phyloP scores from a whole-genome alignment of 2,113 vertebrate species.

The Forbesichthys agassizii region DNA sequence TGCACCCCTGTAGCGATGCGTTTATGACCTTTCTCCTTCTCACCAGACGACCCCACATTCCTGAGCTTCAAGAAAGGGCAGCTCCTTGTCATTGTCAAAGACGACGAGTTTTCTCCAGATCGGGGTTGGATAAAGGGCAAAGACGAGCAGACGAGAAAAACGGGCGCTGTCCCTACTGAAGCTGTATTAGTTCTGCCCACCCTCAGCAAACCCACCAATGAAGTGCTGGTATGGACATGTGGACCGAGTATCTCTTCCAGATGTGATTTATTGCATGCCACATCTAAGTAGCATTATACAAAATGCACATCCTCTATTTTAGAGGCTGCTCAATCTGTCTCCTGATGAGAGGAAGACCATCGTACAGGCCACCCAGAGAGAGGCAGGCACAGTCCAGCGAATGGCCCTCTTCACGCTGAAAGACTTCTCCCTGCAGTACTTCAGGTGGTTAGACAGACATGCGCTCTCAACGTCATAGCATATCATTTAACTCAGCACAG shows the following conservation, averaged over 20 bases:
- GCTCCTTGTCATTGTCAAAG: constrained; percentile 83
- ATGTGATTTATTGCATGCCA: not conserved
- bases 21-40: not conserved
- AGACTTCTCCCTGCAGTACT: constrained; percentile 88
- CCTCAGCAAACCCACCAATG: constrained; percentile 83
- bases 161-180: constrained; percentile 80
- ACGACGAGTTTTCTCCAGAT: constrained; percentile 74
- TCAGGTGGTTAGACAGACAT: constrained; percentile 78
- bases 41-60: constrained; percentile 81
- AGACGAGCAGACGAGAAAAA: constrained; percentile 80
- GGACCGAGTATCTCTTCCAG: not conserved
- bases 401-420: constrained; percentile 83
- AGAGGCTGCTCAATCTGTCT: constrained; percentile 88
- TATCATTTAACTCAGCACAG: not conserved
- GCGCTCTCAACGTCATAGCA: not conserved
- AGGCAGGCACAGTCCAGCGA: constrained; percentile 60
- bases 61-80: constrained; percentile 90
- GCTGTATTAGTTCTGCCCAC: constrained; percentile 84
- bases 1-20: not conserved
- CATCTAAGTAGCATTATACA: not conserved
- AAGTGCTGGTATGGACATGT: constrained; percentile 82
- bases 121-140: constrained; percentile 83
- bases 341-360: constrained; percentile 85
- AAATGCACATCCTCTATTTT: constrained; percentile 33
- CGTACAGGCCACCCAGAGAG: constrained; percentile 54